Conservation (phyloP, 2,113 vertebrate species). For the Dasyornis broadbenti region DNA sequence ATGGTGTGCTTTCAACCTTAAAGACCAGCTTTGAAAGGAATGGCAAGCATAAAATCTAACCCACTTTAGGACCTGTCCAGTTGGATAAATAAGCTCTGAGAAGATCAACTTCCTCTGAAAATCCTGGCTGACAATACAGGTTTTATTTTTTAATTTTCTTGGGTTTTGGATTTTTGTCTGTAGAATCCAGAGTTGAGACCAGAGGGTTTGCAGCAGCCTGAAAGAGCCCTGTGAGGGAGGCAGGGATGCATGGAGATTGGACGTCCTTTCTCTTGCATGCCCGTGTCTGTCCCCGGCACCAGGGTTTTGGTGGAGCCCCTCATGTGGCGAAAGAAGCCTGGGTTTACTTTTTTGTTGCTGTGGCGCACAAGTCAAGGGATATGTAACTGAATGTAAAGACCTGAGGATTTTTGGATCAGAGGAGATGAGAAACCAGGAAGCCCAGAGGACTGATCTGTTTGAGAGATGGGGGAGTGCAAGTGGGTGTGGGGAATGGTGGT, state of each 20-base stretch:
- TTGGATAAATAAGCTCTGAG: not conserved
- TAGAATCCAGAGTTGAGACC: not conserved
- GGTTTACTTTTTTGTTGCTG: not conserved
- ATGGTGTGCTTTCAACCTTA: not conserved
- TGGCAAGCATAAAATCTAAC: not conserved
- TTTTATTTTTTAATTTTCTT: not conserved
- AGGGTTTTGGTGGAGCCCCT: not conserved
- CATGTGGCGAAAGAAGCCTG: not conserved
- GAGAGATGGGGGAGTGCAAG: not conserved
- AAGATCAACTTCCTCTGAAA: not conserved
- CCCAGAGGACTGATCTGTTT: fast-evolving
- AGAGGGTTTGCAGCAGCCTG: fast-evolving
- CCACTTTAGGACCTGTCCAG: fast-evolving
- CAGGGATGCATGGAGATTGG: fast-evolving
- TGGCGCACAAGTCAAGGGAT: not conserved
- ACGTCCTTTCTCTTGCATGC: not conserved
- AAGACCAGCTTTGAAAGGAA: not conserved
- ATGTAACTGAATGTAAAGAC: not conserved
- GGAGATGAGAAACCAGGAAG: not conserved
- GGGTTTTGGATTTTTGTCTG: not conserved
- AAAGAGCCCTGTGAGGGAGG: not conserved
- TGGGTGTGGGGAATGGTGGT: not conserved
- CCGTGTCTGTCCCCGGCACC: fast-evolving
- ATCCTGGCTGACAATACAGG: not conserved
- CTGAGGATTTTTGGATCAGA: not conserved